A percentile compares a stretch with the other conserved stretches of the same genome.
Evolutionary conservation across 2,797 vertebrate species (phyloP).

Genomic region (Eupleurogrammus muticus): DNA sequence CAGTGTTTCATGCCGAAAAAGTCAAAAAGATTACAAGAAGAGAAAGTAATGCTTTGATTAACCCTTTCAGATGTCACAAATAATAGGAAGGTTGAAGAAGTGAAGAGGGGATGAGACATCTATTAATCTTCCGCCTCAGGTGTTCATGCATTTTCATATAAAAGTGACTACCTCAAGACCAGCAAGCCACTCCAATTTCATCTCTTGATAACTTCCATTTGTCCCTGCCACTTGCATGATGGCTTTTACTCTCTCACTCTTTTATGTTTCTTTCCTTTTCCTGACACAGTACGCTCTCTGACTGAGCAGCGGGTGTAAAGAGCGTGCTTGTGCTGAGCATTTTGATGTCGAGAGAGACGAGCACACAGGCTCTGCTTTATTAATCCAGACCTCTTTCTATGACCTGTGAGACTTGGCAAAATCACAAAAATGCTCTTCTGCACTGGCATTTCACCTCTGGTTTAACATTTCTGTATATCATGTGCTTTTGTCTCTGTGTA

Average conservation of each 20-base stretch:
- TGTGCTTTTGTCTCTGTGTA: constrained; percentile 13
- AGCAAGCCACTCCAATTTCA: constrained; percentile 31
- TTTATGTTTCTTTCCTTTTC: constrained; percentile 38
- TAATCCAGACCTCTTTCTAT: constrained; percentile 62
- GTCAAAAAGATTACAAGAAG: not conserved
- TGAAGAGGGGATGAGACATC: constrained; percentile 10
- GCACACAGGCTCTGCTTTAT: constrained; percentile 74
- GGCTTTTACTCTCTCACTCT: constrained; percentile 39
- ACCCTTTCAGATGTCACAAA: constrained; percentile 17
- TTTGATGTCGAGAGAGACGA: constrained; percentile 61
- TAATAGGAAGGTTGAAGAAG: not conserved
- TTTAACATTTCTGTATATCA: constrained; percentile 24
- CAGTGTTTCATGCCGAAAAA: not conserved
- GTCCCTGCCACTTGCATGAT: constrained; percentile 52
- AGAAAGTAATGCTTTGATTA: constrained; percentile 14
- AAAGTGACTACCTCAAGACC: constrained; percentile 45
- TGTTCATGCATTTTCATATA: constrained; percentile 41
- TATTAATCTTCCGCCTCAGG: constrained; percentile 34
- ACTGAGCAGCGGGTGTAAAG: constrained; percentile 63
- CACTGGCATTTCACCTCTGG: constrained; percentile 22
- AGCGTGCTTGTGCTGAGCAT: constrained; percentile 72
- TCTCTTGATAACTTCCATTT: constrained; percentile 54
- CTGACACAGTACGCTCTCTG: constrained; percentile 69
- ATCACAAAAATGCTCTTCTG: constrained; percentile 23
- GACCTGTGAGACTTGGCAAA: constrained; percentile 49